phyloP scores from a whole-genome alignment of 2,888 invertebrate genomes.

The Palloptera scutellata region DNA sequence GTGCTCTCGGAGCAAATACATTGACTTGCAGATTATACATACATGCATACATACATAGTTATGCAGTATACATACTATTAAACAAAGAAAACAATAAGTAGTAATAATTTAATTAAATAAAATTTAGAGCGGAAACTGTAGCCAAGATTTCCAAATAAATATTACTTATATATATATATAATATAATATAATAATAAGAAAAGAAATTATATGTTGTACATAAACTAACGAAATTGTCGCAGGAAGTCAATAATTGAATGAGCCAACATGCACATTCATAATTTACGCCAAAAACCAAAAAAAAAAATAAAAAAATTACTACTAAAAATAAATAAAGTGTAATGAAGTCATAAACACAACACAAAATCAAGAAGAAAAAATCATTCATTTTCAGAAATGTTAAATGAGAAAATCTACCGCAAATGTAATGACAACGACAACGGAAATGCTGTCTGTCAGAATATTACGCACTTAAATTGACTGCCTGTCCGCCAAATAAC shows the following conservation, averaged over 20 bases:
- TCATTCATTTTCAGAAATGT: not conserved
- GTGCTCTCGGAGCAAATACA: too few relatives aligned
- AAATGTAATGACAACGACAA: slow-evolving; percentile 13
- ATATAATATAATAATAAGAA: too few relatives aligned
- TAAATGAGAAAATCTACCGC: slow-evolving; percentile 1
- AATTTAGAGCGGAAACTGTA: too few relatives aligned
- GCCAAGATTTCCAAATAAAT: too few relatives aligned
- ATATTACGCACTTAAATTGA: slow-evolving; percentile 57
- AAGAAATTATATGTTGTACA: not conserved
- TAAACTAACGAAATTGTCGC: slow-evolving; percentile 11
- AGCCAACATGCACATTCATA: slow-evolving; percentile 15
- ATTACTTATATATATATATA: too few relatives aligned
- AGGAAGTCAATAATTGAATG: slow-evolving; percentile 32
- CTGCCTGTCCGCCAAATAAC: slow-evolving; percentile 48
- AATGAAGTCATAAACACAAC: slow-evolving; percentile 21
- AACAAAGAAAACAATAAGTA: too few relatives aligned
- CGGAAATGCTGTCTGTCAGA: slow-evolving; percentile 46
- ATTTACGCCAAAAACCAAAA: slow-evolving; percentile 18
- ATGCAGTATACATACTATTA: too few relatives aligned
- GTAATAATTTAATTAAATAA: too few relatives aligned
- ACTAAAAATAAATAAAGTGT: not conserved
- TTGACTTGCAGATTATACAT: too few relatives aligned
- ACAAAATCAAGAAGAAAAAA: slow-evolving; percentile 1
- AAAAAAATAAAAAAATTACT: too few relatives aligned
- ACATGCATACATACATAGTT: too few relatives aligned